phyloP scores from a whole-genome alignment of 2,113 vertebrate genomes.

The Ophiodon elongatus region DNA sequence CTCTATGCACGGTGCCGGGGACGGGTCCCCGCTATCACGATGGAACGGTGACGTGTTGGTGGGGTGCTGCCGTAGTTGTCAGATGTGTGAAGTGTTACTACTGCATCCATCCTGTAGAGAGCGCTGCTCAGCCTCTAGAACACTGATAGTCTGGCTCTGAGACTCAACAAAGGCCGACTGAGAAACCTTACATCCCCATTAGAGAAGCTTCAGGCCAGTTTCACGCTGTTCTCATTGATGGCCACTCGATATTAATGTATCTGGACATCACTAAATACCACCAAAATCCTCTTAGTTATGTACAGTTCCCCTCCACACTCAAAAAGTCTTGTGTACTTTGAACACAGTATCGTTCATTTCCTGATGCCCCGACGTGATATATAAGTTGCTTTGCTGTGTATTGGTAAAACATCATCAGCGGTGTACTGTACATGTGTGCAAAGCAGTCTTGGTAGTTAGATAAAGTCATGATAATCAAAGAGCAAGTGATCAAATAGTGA shows the following conservation, averaged over 20 bases:
- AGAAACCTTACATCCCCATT: constrained; percentile 44
- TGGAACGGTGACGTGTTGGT: constrained; percentile 57
- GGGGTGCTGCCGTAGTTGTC: constrained; percentile 65
- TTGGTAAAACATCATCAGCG: constrained; percentile 64
- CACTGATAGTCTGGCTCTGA: constrained; percentile 80
- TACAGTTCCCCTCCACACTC: constrained; percentile 55
- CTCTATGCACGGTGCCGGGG: constrained; percentile 50
- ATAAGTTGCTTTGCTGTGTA: constrained; percentile 69
- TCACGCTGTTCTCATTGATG: constrained; percentile 42
- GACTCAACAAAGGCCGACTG: constrained; percentile 44
- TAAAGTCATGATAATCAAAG: constrained; percentile 63
- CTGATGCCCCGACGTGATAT: constrained; percentile 64
- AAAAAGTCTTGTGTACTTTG: constrained; percentile 62
- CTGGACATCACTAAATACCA: constrained; percentile 50
- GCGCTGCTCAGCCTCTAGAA: constrained; percentile 74
- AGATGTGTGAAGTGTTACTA: constrained; percentile 82
- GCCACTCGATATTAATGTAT: constrained; percentile 49
- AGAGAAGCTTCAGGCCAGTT: constrained; percentile 44
- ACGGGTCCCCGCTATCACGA: constrained; percentile 48
- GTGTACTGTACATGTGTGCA: constrained; percentile 70
- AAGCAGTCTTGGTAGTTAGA: constrained; percentile 64
- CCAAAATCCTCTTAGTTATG: constrained; percentile 42
- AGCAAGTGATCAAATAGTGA: constrained; percentile 58
- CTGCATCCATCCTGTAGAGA: constrained; percentile 76
- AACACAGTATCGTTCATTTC: constrained; percentile 62